Base-by-base conservation (phyloP, 2,888 invertebrate genomes). In the Ephialtes manifestator region DNA sequence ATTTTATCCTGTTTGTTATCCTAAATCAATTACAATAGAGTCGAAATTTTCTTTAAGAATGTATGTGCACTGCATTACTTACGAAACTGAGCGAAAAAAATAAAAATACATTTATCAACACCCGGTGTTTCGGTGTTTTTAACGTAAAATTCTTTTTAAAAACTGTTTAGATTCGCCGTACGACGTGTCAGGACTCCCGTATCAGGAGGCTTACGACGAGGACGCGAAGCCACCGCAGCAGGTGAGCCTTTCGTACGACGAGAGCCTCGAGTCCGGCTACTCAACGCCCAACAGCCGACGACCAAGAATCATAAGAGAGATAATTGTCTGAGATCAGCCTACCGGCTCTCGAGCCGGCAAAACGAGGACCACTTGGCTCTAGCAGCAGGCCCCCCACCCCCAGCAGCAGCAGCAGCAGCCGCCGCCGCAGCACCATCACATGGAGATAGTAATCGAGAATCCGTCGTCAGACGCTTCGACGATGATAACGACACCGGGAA, bases 201-300 rank as follows among this genome's bases (percentile, higher is more conserved):
- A 98, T 95, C 96, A 97, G 96, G 97, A 97, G 92, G 96, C 96
- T 92, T 95, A 96, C 95, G 96, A 95, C 92, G 95, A 95, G 94
- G 98, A 98, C 91, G 96, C 97, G 92, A 98, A 98, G 94, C 97
- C 97, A 46, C 97, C 97, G 83, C 97, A 97, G 92, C 98, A 98
- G 94, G 96, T 98, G 94, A 97, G 97, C 84, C 96, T 98, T 90
- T 97, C 97, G 93, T 98, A 98, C 95, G 98, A 98, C 95, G 98
- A 98, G 95, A 98, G 98, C 90, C 96, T 98, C 75, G 98, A 98
- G 95, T 98, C 98, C 87, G 98, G 98, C 77, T 98, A 98, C 95
- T 98, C 98, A 88, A 98, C 98, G 89, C 98, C 98, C 87, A 98
- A 98, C 95, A 98, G 98, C 91, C 96, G 98, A 93, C 97, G 97